Base-by-base conservation (phyloP, 2,797 vertebrate genomes). In the Fundulus diaphanus region DNA sequence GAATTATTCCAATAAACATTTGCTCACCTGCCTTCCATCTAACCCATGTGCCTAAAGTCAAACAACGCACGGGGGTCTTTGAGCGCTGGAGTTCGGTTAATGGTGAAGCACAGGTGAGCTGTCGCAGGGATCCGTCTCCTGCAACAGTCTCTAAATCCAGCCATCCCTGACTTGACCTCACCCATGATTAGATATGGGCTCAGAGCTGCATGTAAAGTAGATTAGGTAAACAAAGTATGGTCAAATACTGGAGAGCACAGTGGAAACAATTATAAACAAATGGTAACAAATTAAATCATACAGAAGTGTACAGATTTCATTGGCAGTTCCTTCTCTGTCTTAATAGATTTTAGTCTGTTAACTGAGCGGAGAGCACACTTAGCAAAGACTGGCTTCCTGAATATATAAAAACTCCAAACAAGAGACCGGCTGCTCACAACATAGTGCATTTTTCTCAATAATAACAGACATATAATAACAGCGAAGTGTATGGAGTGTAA, bases 151-250 rank as follows among this genome's bases (percentile, higher is more conserved):
- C 35, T 48, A 40, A 71, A 77, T 61, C 24, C 51, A 48, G 24
- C 49, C n/a, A 22, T 72, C 42, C 57, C 65, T 52, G 46, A 40
- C 46, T 49, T 78, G 42, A 73, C 70, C 52, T 31, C 5, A 40
- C 31, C 29, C 24, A 59, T 13, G 9, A 42, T 31, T 51, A 73
- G 37, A 54, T 44, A 48, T n/a, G 51, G 16, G 15, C 37, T 67
- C 69, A 66, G 24, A 67, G 63, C 16, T 69, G 44, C 31, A 46
- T 27, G 27, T 1, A 54, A n/a, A 37, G 22, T 35, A 35, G 57
- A 3, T 61, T 61, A 33, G 13, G 37, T 48, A 13, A 57, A 48
- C 24, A 27, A 1, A 46, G 40, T 37, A 37, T 37, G 35, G 18
- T 59, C 20, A 4, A 27, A 56, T 4, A 48, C n/a, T 40, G 29